Percentiles rank a stretch among this genome's conserved stretches.
These are phyloP conservation scores for Myiothlypis chrysogaster DNA, from an alignment of 2,797 vertebrate genomes.

Conservation along the genomic window DNA sequence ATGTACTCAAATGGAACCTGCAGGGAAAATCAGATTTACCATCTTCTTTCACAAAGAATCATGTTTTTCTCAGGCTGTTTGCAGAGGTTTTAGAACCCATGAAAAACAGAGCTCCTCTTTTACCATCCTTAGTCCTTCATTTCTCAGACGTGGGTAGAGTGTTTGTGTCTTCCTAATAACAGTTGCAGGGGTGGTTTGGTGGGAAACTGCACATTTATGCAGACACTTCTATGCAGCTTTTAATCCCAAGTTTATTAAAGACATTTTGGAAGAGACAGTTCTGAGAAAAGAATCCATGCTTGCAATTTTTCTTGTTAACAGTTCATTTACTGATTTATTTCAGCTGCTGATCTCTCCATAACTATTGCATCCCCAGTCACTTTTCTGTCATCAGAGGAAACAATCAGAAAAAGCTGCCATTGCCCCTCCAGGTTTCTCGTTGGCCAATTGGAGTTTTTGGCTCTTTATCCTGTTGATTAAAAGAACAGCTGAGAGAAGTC, in stretches of 20 bases:
- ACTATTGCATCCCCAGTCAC: not conserved
- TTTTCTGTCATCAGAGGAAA: not conserved
- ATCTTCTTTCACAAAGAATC: not conserved
- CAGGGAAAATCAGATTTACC: not conserved
- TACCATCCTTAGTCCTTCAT: not conserved
- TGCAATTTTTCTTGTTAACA: not conserved
- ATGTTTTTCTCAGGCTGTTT: not conserved
- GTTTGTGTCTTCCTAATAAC: not conserved
- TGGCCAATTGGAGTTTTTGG: not conserved
- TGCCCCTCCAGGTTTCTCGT: constrained; percentile 14
- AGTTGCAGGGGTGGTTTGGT: not conserved
- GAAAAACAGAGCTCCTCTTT: not conserved
- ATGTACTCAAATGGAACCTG: not conserved
- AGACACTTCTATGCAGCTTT: not conserved
- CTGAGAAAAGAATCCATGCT: not conserved
- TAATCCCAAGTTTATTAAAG: not conserved
- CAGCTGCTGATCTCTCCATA: not conserved
- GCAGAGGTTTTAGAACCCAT: not conserved
- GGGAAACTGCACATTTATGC: not conserved
- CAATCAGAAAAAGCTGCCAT: constrained; percentile 7
- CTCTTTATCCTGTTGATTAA: constrained; percentile 53
- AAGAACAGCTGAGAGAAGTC: constrained; percentile 43
- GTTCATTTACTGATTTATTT: not conserved
- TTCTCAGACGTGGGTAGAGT: not conserved
- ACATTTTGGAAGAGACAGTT: not conserved